A percentile compares a stretch with the other conserved stretches of the same genome.
These are phyloP conservation scores for Cyprichromis sp. DNA, from an alignment of 2,113 vertebrate genomes.

Conservation along the genomic window DNA sequence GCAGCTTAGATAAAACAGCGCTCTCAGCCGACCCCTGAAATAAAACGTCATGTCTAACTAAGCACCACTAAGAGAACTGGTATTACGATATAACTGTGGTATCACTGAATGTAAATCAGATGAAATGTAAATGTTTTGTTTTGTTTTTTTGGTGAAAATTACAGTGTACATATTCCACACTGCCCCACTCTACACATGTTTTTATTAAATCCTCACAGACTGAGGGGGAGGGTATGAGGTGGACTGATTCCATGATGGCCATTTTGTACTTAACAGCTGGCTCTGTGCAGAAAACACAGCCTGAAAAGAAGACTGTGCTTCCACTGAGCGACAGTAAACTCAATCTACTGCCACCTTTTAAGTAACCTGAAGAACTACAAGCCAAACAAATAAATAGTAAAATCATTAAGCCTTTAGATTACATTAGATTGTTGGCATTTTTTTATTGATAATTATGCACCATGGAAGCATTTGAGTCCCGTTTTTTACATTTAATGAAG, in stretches of 20 bases:
- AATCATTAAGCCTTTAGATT: not conserved
- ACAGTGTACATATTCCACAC: not conserved
- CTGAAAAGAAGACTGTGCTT: not conserved
- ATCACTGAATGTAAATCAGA: constrained; percentile 20
- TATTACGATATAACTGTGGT: not conserved
- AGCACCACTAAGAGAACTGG: not conserved
- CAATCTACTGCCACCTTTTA: not conserved
- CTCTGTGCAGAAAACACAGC: not conserved
- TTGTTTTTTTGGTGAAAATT: constrained; percentile 2
- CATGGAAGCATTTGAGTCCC: not conserved
- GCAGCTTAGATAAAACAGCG: not conserved
- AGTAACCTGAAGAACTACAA: not conserved
- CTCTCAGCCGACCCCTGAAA: not conserved
- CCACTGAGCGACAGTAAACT: not conserved
- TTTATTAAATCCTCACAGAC: not conserved
- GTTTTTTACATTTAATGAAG: not conserved
- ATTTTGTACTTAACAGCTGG: not conserved
- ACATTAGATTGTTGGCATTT: not conserved
- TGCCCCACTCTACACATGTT: not conserved
- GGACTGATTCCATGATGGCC: not conserved
- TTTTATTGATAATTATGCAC: not conserved
- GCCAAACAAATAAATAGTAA: not conserved
- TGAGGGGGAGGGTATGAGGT: not conserved
- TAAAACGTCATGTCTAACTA: not conserved
- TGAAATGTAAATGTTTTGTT: constrained; percentile 25